phyloP scores from a whole-genome alignment of 1,140 invertebrate genomes.

The Spodoptera litura region DNA sequence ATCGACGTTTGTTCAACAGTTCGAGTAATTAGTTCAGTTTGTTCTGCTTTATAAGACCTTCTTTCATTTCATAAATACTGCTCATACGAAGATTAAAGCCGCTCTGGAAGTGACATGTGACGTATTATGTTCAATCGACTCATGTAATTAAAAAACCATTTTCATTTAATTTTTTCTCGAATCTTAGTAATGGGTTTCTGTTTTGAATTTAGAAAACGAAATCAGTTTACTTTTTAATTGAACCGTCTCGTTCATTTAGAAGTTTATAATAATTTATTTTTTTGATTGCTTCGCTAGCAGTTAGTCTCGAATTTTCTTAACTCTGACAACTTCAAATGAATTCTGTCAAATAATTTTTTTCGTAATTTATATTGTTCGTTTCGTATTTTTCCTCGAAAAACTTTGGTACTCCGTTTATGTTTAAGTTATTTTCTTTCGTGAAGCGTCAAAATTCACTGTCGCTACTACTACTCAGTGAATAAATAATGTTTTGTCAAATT shows the following conservation, averaged over 20 bases:
- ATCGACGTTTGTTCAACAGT: conserved; percentile 21
- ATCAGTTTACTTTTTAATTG: conserved; percentile 26
- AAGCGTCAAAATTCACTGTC: too few species aligned
- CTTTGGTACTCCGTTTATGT: neutral
- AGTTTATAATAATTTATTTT: conserved; percentile 6
- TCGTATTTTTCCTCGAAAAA: conserved; percentile 2
- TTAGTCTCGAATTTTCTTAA: neutral
- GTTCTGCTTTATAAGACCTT: conserved; percentile 31
- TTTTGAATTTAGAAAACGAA: neutral
- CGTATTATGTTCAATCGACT: neutral
- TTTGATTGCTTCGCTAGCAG: neutral
- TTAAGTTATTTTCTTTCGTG: too few species aligned
- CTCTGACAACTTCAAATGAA: conserved; percentile 15
- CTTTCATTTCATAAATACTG: conserved; percentile 34
- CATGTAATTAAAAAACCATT: neutral
- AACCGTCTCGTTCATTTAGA: conserved; percentile 11
- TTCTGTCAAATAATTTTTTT: conserved; percentile 13
- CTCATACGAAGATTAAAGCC: conserved; percentile 15
- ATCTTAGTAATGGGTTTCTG: conserved; percentile 10
- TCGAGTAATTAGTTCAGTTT: conserved; percentile 33
- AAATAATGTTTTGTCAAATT: neutral
- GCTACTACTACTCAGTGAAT: neutral
- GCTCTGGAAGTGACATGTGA: conserved; percentile 20
- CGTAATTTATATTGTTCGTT: neutral
- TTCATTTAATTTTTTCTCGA: neutral